These are phyloP conservation scores for Anas platyrhynchos DNA, from an alignment of 2,113 vertebrate species.

Conservation along the genomic window DNA sequence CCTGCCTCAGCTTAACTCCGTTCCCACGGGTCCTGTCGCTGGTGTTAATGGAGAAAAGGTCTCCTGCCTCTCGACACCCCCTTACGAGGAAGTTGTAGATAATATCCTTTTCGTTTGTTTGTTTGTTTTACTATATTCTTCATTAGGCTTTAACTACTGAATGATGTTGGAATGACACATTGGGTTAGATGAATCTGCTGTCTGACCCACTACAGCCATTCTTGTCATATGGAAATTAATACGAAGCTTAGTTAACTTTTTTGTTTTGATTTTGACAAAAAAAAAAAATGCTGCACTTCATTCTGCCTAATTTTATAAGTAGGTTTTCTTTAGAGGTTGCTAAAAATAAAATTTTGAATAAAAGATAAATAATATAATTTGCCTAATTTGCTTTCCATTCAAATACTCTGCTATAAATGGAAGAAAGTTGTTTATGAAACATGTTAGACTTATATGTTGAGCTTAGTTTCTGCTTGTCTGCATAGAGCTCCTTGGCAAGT, in stretches of 20 bases:
- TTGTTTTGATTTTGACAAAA: not conserved
- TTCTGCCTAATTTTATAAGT: not conserved
- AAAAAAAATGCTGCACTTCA: not conserved
- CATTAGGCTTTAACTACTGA: not conserved
- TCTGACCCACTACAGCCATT: not conserved
- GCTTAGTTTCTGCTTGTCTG: not conserved
- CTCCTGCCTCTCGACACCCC: too few relatives aligned
- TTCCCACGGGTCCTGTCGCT: too few relatives aligned
- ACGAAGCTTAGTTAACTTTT: not conserved
- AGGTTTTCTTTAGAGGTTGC: not conserved
- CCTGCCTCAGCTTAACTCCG: too few relatives aligned
- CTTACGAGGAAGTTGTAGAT: too few relatives aligned
- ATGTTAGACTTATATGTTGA: not conserved
- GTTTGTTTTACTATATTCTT: rapidly evolving
- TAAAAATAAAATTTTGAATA: not conserved
- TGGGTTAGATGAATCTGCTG: not conserved
- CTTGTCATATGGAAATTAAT: not conserved
- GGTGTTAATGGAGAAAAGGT: too few relatives aligned
- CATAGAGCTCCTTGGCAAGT: not conserved
- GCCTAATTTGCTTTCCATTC: not conserved
- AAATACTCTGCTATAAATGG: not conserved
- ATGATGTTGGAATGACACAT: not conserved
- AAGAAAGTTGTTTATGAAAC: not conserved
- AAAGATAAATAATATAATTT: not conserved
- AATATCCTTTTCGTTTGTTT: not conserved